Evolutionary conservation across 2,797 vertebrate species (phyloP).

Genomic region (Dallia pectoralis): DNA sequence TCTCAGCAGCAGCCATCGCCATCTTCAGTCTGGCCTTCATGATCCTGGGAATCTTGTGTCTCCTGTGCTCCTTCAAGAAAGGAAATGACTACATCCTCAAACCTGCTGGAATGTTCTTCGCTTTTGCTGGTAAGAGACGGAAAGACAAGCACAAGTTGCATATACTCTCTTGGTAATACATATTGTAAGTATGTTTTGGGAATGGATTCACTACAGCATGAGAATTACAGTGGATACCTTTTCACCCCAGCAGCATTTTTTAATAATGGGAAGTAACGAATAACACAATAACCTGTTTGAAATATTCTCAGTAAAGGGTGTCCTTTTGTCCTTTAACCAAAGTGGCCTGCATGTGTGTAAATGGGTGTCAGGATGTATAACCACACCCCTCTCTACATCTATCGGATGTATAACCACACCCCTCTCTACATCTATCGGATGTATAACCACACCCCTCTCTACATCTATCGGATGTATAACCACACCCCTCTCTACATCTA

Average conservation of each 20-base stretch:
- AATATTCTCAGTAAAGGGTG: not conserved
- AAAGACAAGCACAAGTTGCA: too few species aligned
- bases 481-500: not conserved
- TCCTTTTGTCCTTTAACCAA: too few species aligned
- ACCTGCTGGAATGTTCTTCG: conserved; percentile 92
- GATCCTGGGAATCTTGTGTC: conserved; percentile 83
- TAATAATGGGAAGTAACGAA: too few species aligned
- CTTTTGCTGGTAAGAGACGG: conserved; percentile 82
- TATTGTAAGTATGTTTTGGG: not conserved
- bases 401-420: not conserved
- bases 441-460: not conserved
- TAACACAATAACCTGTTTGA: too few species aligned
- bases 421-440: not conserved
- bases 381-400: not conserved
- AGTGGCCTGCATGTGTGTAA: not conserved
- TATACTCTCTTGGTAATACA: not conserved
- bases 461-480: not conserved
- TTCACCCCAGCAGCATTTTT: too few species aligned
- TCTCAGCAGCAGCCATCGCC: conserved; percentile 94
- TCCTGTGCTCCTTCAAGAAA: conserved; percentile 81
- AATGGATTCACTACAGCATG: not conserved
- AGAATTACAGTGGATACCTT: too few species aligned
- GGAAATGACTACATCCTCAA: conserved; percentile 88
- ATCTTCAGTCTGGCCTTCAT: conserved; percentile 90
- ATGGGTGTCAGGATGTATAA: not conserved